A percentile compares a stretch with the other conserved stretches of the same genome.
Conservation (phyloP, 2,113 vertebrate species). For the Sebastes schlegelii region DNA sequence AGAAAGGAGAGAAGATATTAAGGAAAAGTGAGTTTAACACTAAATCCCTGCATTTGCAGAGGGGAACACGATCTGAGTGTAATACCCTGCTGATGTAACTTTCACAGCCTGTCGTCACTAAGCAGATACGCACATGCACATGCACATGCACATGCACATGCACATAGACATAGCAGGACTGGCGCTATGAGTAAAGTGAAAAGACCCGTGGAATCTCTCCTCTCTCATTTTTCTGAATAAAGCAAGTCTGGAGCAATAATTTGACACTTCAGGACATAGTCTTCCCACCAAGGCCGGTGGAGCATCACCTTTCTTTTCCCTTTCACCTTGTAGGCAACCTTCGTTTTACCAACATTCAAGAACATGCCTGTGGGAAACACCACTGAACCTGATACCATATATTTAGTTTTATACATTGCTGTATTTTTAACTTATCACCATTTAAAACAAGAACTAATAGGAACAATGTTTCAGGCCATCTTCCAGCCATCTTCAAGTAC, state of each 20-base stretch:
- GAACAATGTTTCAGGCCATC: neutral
- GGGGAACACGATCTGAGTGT: slow-evolving; percentile 17
- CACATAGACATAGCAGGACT: neutral
- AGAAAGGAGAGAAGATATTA: slow-evolving; percentile 4
- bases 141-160: neutral
- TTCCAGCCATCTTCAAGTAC: neutral
- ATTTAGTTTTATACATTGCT: neutral
- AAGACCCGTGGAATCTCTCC: slow-evolving; percentile 2
- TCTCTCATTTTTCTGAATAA: slow-evolving; percentile 34
- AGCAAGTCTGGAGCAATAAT: slow-evolving; percentile 21
- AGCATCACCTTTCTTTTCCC: neutral
- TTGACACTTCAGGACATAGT: slow-evolving; percentile 21
- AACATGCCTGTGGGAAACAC: neutral
- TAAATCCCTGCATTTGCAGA: slow-evolving; percentile 22
- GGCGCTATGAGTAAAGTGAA: neutral
- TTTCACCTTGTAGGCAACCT: neutral
- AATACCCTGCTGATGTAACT: slow-evolving; percentile 40
- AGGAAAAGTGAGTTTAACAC: slow-evolving; percentile 17
- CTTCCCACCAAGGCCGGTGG: neutral
- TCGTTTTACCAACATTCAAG: neutral
- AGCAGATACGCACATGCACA: slow-evolving; percentile 7
- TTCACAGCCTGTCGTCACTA: slow-evolving; percentile 46
- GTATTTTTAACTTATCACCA: neutral
- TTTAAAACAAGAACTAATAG: neutral
- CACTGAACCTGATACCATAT: neutral